These are phyloP conservation scores for Mechanitis messenoides DNA, from an alignment of 2,888 invertebrate species.

Conservation along the genomic window DNA sequence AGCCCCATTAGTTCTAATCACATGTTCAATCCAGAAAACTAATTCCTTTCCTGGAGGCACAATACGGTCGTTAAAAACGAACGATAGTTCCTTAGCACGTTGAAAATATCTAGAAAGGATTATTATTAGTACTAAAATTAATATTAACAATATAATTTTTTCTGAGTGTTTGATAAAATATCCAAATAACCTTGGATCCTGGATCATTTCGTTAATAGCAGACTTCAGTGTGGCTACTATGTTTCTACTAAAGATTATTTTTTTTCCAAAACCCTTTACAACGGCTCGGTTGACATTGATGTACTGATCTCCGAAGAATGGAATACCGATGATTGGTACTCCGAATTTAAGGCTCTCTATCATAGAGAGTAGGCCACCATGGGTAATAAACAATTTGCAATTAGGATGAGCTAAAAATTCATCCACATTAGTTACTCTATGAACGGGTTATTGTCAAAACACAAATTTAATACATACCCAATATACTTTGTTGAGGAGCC, in stretches of 20 bases:
- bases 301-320: slow-evolving; percentile 49
- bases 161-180: neutral
- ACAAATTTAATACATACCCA: slow-evolving; percentile 35
- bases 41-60: slow-evolving; percentile 40
- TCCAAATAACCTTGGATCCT: slow-evolving; percentile 31
- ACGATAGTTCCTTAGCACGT: slow-evolving; percentile 42
- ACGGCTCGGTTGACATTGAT: slow-evolving; percentile 41
- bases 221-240: slow-evolving; percentile 33
- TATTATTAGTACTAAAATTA: neutral
- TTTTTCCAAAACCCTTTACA: slow-evolving; percentile 40
- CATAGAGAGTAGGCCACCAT: slow-evolving; percentile 48
- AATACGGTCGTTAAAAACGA: slow-evolving; percentile 46
- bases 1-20: slow-evolving; percentile 46
- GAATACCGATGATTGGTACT: slow-evolving; percentile 46
- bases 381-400: slow-evolving; percentile 45
- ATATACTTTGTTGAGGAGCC: slow-evolving; percentile 51
- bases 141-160: too few relatives aligned
- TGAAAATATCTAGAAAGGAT: slow-evolving; percentile 40
- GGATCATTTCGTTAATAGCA: slow-evolving; percentile 36
- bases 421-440: neutral
- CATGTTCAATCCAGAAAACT: slow-evolving; percentile 52
- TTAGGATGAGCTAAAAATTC: slow-evolving; percentile 46
- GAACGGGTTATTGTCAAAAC: neutral
- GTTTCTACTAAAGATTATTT: slow-evolving; percentile 36
- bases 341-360: slow-evolving; percentile 46